Base-by-base conservation (phyloP, 2,888 invertebrate species). In the Spisula subtruncata region DNA sequence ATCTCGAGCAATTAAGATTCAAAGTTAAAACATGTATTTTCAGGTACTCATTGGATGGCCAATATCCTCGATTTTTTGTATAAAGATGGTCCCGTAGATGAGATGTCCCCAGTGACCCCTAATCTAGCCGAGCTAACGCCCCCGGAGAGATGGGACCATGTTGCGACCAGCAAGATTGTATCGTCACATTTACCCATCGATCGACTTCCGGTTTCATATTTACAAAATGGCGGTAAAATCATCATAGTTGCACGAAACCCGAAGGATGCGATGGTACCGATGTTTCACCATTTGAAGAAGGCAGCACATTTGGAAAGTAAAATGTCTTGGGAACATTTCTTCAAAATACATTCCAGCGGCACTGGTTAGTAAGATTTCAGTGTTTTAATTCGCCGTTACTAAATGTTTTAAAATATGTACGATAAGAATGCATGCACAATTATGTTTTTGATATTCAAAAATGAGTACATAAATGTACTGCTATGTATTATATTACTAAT, bases 21-120 rank as follows among this genome's bases (percentile, higher is more conserved):
- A n/a, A n/a, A 20, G 25, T 66, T 25, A 6, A 20, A 20, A 66
- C n/a, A n/a, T 75, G 32, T 1, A n/a, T 81, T 56, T 25, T 20
- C 66, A 84, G 84, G 84, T 32, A 75, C 84, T 8, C 84, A 84
- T 29, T 84, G 84, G 84, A 32, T 84, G 10, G 25, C 75, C 18
- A 84, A 84, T 75, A 20, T 84, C 0, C 29, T 84, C 0, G 6
- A 84, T 18, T 84, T 84, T 54, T 20, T 84, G 32, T 25, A 0
- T 2, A 18, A 75, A n/a, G 66, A 20, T 5, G 75, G 48, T 46
- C 32, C 71, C 18, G 32, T 84, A 1, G 84, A 75, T 6, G 41
- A 41, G 5, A 48, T 75, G 25, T 6, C n/a, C 14, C 18, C 75
- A 0, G 51, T 51, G 0, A 18, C 2, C 0, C 84, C 84, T 29